Base-by-base conservation (phyloP, 2,797 vertebrate species). In the Urocyon cinereoargenteus region DNA sequence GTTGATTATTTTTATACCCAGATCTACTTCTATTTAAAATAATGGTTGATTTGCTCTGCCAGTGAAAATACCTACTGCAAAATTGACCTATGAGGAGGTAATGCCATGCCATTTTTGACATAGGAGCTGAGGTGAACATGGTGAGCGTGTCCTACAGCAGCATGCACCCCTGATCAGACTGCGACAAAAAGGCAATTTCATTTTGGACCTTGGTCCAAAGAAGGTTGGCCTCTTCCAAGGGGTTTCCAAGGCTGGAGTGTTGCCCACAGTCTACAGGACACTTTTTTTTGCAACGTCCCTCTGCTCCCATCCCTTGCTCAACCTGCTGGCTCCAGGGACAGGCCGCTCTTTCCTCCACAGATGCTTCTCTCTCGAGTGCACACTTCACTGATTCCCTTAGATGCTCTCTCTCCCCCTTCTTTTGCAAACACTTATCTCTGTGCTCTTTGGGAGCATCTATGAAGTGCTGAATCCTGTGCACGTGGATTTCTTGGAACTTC, bases 361-460 rank as follows among this genome's bases (percentile, higher is more conserved):
- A 18, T 26, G 31, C n/a, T 90, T 59, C 82, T 82, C 78, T 53
- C 21, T 86, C 84, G 59, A 26, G 19, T 49, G 51, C 28, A 12
- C 57, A 26, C 28, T 96, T 93, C 45, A 26, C 36, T 64, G 81
- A 93, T 95, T 70, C 70, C 4, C 15, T 93, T 8, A 19, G 2
- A 75, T 51, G 2, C 34, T 92, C 77, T 79, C 24, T 83, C 26
- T 36, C 3, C 0, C 0, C 15, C 87, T 21, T 45, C 49, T 61
- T 86, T 83, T 19, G 28, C 75, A 77, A 90, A 66, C 24, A 7
- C 53, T 92, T 1, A 3, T 93, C 91, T 86, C 66, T 40, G 31
- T 7, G 21, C 34, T 95, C 95, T 96, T 97, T 89, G 62, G 51
- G 49, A 91, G 36, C n/a, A 49, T 88, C 86, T 21, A 21, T 66